These are phyloP conservation scores for Formica aserva DNA, from an alignment of 2,888 invertebrate genomes.

Conservation along the genomic window DNA sequence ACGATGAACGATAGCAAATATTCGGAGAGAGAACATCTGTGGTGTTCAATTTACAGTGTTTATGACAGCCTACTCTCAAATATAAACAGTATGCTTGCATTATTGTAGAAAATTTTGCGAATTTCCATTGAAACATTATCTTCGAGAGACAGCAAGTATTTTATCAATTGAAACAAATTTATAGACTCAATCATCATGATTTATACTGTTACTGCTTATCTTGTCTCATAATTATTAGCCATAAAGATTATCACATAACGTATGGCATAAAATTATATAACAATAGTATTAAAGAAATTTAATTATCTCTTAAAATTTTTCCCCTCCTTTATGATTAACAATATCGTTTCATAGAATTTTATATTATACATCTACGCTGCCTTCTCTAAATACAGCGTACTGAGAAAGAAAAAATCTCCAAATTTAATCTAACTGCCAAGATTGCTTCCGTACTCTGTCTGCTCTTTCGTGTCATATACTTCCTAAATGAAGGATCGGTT, in stretches of 20 bases:
- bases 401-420: background rate
- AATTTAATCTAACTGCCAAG: conserved; percentile 33
- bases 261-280: background rate
- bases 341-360: background rate
- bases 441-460: conserved; percentile 18
- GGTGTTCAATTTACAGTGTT: background rate
- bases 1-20: conserved; percentile 8
- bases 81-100: background rate
- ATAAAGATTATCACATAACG: background rate
- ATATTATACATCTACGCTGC: background rate
- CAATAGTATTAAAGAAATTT: background rate
- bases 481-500: conserved; percentile 24
- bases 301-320: background rate
- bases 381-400: background rate
- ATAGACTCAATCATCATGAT: background rate
- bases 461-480: conserved; percentile 28
- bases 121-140: background rate
- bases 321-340: background rate
- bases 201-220: background rate
- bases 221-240: background rate
- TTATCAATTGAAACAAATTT: background rate
- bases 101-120: conserved; percentile 12
- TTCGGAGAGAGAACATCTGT: background rate
- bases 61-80: background rate
- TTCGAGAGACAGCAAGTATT: background rate